phyloP scores from a whole-genome alignment of 2,113 vertebrate genomes.

The Podiceps cristatus region DNA sequence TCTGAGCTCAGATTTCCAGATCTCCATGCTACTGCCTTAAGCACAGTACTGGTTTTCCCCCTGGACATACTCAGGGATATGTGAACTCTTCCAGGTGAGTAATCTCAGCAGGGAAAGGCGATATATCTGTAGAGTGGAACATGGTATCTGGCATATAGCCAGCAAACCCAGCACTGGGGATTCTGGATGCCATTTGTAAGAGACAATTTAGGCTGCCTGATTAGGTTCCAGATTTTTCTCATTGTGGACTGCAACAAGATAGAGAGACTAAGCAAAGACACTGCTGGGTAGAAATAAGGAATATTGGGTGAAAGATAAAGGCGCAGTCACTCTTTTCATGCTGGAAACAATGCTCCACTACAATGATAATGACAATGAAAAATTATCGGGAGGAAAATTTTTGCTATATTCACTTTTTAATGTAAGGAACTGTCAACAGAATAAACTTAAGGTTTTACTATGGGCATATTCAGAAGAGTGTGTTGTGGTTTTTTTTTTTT shows the following conservation, averaged over 20 bases:
- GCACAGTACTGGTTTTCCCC: not conserved
- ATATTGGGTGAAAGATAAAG: not conserved
- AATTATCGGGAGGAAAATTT: not conserved
- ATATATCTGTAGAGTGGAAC: not conserved
- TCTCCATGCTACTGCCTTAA: not conserved
- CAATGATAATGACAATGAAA: not conserved
- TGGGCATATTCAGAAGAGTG: not conserved
- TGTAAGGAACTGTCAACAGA: not conserved
- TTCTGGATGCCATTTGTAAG: not conserved
- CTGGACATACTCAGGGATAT: not conserved
- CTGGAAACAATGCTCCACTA: not conserved
- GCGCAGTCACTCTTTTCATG: not conserved
- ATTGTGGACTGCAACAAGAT: not conserved
- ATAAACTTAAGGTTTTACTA: not conserved
- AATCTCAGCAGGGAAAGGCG: not conserved
- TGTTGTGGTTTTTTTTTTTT: not conserved
- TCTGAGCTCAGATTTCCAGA: not conserved
- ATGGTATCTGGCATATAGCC: not conserved
- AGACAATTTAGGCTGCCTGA: not conserved
- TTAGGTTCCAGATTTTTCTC: not conserved
- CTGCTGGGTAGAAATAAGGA: not conserved
- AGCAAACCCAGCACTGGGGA: not conserved
- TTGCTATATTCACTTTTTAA: not conserved
- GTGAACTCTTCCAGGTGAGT: not conserved
- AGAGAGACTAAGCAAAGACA: not conserved